Base-by-base conservation (phyloP, 2,888 invertebrate species). In the Seladonia tumulorum region DNA sequence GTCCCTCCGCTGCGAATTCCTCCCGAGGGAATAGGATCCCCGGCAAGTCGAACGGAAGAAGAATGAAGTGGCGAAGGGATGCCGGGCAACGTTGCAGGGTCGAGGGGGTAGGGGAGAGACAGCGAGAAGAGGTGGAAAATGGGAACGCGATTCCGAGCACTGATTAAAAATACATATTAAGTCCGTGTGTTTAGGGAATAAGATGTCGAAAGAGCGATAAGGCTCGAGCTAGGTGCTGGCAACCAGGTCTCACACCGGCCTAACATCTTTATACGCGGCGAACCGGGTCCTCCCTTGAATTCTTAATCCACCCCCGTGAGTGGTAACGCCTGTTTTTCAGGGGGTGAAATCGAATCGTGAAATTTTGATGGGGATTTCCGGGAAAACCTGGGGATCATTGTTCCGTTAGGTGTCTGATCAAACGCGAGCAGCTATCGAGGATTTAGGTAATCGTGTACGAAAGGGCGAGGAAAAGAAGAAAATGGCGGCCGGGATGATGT, bases 91-190 rank as follows among this genome's bases (percentile, higher is more conserved):
- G n/a, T n/a, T 29, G n/a, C 1, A 5, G 47, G n/a, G n/a, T n/a
- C n/a, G 16, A 16, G 42, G 0, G 18, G 66, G n/a, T 5, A 14
- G 75, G 76, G 25, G 14, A n/a, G n/a, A 12, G 35, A 57, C 35
- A 45, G 18, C 82, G 68, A 49, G 10, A 18, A 25, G 25, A 60
- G 60, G 25, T 5, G 35, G 49, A 71, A 39, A 49, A n/a, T 45
- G 35, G 29, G 76, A 45, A 72, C 71, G 85, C 90, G 90, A 90
- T 87, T 88, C 89, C 89, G 87, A 85, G 86, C 88, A 87, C 90
- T 92, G 92, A 93, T 93, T 93, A 93, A 93, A 93, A 93, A 93
- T 91, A 91, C 91, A 93, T 93, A 91, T 91, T 89, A 87, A 86
- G 88, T 82, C 79, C 82, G 89, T 83, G 89, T 87, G 90, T 90